phyloP scores from a whole-genome alignment of 2,113 vertebrate species.

The Prinia subflava region DNA sequence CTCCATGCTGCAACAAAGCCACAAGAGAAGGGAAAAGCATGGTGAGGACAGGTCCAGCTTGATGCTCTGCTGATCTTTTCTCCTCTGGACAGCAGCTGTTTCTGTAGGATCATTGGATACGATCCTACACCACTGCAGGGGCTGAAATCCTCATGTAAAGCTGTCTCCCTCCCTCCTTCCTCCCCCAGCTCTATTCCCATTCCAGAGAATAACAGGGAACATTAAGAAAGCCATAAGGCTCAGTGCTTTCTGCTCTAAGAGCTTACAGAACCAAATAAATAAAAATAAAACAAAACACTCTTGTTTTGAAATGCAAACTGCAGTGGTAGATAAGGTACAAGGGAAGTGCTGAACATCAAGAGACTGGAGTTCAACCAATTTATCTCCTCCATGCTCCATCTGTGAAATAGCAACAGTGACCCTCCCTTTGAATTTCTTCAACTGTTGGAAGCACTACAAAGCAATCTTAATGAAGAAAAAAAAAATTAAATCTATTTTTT shows the following conservation, averaged over 20 bases:
- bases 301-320: not conserved
- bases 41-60: not conserved
- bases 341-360: not conserved
- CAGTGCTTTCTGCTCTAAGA: not conserved
- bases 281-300: not conserved
- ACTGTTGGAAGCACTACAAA: slow-evolving; percentile 40
- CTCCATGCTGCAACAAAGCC: slow-evolving; percentile 83
- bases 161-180: not conserved
- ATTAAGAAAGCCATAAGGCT: not conserved
- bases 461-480: not conserved
- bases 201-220: not conserved
- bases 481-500: not conserved
- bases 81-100: not conserved
- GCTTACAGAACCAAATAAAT: not conserved
- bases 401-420: slow-evolving; percentile 8
- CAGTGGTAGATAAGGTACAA: not conserved
- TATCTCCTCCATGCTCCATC: not conserved
- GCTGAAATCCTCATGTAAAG: not conserved
- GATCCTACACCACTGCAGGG: rapidly evolving
- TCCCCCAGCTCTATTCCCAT: not conserved
- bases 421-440: slow-evolving; percentile 4
- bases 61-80: not conserved
- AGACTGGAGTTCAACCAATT: slow-evolving; percentile 9
- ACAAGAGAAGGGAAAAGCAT: not conserved
- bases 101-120: not conserved